phyloP scores from a whole-genome alignment of 2,113 vertebrate species.

The Pipra filicauda region DNA sequence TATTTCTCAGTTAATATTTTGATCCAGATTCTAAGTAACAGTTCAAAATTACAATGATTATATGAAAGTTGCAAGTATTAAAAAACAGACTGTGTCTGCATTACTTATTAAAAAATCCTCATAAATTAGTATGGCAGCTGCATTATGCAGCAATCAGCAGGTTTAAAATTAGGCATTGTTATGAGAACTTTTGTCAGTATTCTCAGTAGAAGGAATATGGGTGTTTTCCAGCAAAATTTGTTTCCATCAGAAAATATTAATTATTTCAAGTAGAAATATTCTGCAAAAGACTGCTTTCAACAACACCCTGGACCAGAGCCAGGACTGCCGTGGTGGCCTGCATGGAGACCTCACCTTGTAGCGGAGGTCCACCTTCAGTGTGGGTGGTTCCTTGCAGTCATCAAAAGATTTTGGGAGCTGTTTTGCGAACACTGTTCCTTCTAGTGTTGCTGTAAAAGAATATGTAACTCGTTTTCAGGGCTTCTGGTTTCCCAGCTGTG shows the following conservation, averaged over 20 bases:
- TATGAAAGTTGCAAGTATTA: background rate
- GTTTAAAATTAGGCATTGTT: constrained; percentile 17
- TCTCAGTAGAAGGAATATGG: background rate
- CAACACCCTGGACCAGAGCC: background rate
- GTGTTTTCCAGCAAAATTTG: background rate
- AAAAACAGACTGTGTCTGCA: background rate
- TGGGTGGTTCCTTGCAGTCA: background rate
- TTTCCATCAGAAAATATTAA: background rate
- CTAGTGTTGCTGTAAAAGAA: background rate
- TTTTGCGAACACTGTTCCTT: background rate
- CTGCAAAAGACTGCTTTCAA: background rate
- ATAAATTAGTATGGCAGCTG: background rate
- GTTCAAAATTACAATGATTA: background rate
- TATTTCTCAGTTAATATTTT: background rate
- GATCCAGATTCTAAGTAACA: background rate
- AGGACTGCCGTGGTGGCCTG: background rate
- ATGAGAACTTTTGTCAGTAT: background rate
- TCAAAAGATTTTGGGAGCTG: background rate
- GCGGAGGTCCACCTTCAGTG: background rate
- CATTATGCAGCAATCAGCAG: background rate
- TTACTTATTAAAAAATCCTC: background rate
- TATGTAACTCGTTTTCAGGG: background rate
- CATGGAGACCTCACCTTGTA: background rate
- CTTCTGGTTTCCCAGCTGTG: background rate
- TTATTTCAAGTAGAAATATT: background rate